Percentiles rank a stretch among this genome's conserved stretches.
Evolutionary conservation across 2,888 invertebrate species (phyloP).

Genomic region (Thereva unica): DNA sequence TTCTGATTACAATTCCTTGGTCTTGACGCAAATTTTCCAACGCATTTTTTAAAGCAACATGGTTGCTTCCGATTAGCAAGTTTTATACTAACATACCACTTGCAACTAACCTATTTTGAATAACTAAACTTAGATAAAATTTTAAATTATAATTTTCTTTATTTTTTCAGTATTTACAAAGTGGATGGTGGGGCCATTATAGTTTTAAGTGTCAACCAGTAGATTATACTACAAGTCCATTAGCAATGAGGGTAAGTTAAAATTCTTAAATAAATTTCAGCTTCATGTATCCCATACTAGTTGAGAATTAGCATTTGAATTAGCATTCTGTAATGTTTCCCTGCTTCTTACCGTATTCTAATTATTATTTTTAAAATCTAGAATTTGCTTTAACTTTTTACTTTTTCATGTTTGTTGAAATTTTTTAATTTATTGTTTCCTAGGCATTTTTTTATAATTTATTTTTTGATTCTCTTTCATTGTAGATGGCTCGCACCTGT

Average conservation of each 20-base stretch:
- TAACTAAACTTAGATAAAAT: background rate
- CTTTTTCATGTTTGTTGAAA: background rate
- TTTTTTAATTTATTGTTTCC: slow-evolving; percentile 7
- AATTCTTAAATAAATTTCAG: too few species aligned
- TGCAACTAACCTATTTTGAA: background rate
- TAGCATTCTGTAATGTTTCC: too few species aligned
- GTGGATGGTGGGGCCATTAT: slow-evolving; percentile 81
- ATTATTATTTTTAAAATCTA: too few species aligned
- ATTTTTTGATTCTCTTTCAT: slow-evolving; percentile 45
- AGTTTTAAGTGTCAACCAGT: slow-evolving; percentile 86
- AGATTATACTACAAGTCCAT: slow-evolving; percentile 75
- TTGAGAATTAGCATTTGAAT: too few species aligned
- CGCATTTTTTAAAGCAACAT: too few species aligned
- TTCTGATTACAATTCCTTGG: too few species aligned
- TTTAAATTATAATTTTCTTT: background rate
- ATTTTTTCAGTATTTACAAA: slow-evolving; percentile 62
- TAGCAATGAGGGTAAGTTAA: slow-evolving; percentile 68
- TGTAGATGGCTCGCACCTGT: slow-evolving; percentile 86
- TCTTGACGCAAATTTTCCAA: too few species aligned
- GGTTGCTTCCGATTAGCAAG: background rate
- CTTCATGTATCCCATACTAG: too few species aligned
- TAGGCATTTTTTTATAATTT: slow-evolving; percentile 37
- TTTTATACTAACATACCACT: background rate
- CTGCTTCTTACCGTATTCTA: too few species aligned
- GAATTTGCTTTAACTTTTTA: background rate